These are phyloP conservation scores for Acipenser ruthenus DNA, from an alignment of 2,797 vertebrate genomes.

Conservation along the genomic window DNA sequence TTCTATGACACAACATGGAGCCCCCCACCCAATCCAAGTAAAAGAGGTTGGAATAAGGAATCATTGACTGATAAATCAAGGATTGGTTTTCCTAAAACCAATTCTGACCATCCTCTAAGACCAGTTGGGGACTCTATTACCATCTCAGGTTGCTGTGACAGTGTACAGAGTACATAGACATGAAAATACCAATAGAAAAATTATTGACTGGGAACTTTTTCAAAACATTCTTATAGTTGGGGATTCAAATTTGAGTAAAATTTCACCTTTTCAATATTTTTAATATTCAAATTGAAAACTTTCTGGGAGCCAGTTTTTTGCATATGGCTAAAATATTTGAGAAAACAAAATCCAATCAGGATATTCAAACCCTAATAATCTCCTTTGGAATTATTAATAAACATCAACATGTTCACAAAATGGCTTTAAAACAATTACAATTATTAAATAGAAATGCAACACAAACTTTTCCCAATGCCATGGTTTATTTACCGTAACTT, in stretches of 20 bases:
- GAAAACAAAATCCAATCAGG: neutral
- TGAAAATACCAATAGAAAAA: neutral
- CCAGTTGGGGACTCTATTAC: too few relatives aligned
- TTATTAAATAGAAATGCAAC: neutral
- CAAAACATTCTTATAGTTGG: neutral
- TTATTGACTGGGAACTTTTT: neutral
- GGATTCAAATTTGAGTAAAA: too few relatives aligned
- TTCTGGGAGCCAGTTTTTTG: neutral
- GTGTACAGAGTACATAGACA: neutral
- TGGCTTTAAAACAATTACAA: neutral
- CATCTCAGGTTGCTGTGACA: too few relatives aligned
- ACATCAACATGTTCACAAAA: neutral
- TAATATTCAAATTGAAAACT: constrained; percentile 1
- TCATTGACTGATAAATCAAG: too few relatives aligned
- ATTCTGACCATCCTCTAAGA: too few relatives aligned
- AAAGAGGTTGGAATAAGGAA: too few relatives aligned
- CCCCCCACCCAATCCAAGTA: too few relatives aligned
- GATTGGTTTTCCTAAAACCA: too few relatives aligned
- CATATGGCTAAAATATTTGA: constrained; percentile 4
- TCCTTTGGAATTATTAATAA: neutral
- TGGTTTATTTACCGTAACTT: neutral
- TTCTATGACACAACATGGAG: too few relatives aligned
- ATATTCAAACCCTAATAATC: constrained; percentile 1
- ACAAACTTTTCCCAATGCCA: neutral
- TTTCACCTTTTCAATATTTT: too few relatives aligned